Evolutionary conservation across 2,797 vertebrate genomes (phyloP), one percentile per base, ranked within the genome.

Genomic region (Philypnodon macrostomus): DNA sequence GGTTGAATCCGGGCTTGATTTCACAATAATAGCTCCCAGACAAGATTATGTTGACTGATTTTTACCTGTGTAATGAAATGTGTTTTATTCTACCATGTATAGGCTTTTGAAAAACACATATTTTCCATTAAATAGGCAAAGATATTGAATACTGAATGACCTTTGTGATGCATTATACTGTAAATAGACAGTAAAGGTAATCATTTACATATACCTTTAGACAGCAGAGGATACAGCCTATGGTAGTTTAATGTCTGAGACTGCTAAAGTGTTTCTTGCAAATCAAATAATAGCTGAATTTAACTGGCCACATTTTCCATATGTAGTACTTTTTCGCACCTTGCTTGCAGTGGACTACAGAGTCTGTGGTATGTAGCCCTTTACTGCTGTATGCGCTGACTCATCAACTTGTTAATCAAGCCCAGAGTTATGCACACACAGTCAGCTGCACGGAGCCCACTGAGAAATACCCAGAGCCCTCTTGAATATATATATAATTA

Each of bases 401-500:
- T 88, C 84, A 85, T 73, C 82, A 73, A 74, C 67, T 81, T 85
- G 73, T 80, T 88, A 89, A 89, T 88, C 76, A 85, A 80, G 80
- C 65, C 70, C 41, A 60, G 70, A 70, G 71, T 85, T 85, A 79
- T 80, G 84, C 81, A 77, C 78, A 79, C 74, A 76, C 79, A 83
- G 71, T 83, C 77, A 82, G 75, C 84, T 77, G 73, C 78, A 65
- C 37, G 37, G 73, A 60, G 73, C 74, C 85, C 79, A 8, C 55
- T 63, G 85, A 86, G 87, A 84, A 75, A 85, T 80, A 57, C 79
- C 53, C 17, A 18, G 56, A 81, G 83, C 79, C 80, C 82, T 60
- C 72, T 79, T 80, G 82, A 81, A 84, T 83, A 80, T 76, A 80
- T 73, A 85, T 81, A 84, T 85, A 88, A 90, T 88, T 87, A 89